These are phyloP conservation scores for Meriones psammophilus DNA, from an alignment of 2,797 vertebrate species.

Conservation along the genomic window DNA sequence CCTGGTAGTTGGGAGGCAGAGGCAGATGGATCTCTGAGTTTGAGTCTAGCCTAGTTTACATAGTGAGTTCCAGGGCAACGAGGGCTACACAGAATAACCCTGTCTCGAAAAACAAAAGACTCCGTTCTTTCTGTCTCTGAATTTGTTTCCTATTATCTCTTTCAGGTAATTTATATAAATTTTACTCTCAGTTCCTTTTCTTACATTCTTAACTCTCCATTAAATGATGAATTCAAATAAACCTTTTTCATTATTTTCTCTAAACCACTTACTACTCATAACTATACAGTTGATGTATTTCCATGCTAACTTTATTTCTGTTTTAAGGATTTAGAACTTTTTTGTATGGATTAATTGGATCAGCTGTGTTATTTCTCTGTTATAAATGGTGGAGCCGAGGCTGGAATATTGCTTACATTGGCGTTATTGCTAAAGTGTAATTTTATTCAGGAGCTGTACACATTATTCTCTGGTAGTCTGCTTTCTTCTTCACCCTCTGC, in stretches of 20 bases:
- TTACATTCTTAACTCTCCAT: not conserved
- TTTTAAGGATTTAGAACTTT: not conserved
- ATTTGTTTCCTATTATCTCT: constrained; percentile 1
- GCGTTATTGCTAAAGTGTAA: not conserved
- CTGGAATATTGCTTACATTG: not conserved
- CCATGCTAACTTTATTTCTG: not conserved
- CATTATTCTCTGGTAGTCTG: not conserved
- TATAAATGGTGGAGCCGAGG: not conserved
- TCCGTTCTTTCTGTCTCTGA: constrained; percentile 10
- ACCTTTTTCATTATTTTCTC: not conserved
- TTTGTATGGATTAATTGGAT: not conserved
- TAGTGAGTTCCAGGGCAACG: not conserved
- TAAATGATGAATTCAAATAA: constrained; percentile 30
- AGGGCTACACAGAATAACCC: not conserved
- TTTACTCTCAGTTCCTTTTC: not conserved
- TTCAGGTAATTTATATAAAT: constrained; percentile 36
- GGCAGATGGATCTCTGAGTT: not conserved
- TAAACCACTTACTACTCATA: constrained; percentile 24
- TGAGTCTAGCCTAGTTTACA: not conserved
- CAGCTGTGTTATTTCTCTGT: not conserved
- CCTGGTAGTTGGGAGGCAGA: not conserved
- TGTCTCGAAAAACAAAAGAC: not conserved
- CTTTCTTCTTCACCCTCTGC: not conserved
- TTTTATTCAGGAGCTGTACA: not conserved
- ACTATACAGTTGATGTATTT: not conserved